Conservation (phyloP, 2,888 invertebrate species). For the Tachina grossa region DNA sequence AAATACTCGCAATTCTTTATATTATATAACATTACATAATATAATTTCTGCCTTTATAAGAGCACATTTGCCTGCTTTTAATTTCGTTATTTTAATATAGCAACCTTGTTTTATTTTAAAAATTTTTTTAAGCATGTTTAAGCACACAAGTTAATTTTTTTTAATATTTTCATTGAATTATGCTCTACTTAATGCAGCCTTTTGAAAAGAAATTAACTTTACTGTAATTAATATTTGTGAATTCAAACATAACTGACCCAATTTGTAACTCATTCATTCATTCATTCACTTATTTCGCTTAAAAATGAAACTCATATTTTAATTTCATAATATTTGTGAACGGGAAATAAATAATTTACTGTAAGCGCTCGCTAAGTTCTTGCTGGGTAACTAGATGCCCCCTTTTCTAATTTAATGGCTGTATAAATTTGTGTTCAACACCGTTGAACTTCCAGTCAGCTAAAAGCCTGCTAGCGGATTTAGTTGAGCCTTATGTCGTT, state of each 20-base stretch:
- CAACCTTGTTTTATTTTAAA: background rate
- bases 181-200: slow-evolving; percentile 44
- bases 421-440: slow-evolving; percentile 59
- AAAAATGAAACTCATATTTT: slow-evolving; percentile 28
- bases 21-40: too few relatives aligned
- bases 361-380: slow-evolving; percentile 18
- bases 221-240: slow-evolving; percentile 58
- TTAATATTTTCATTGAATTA: background rate
- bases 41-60: too few relatives aligned
- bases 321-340: slow-evolving; percentile 7
- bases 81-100: background rate
- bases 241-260: slow-evolving; percentile 54
- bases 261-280: slow-evolving; percentile 25
- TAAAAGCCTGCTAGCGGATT: slow-evolving; percentile 5
- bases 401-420: slow-evolving; percentile 38
- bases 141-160: background rate
- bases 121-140: background rate
- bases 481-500: slow-evolving; percentile 28
- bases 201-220: slow-evolving; percentile 53
- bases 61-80: background rate
- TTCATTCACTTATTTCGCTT: background rate
- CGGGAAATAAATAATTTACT: slow-evolving; percentile 52
- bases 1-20: too few relatives aligned
- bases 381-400: slow-evolving; percentile 20
- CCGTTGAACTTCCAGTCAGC: slow-evolving; percentile 13